Evolutionary conservation across 2,113 vertebrate species (phyloP), one percentile per base, ranked within the genome.

Genomic region (Acrocephalus kingi): DNA sequence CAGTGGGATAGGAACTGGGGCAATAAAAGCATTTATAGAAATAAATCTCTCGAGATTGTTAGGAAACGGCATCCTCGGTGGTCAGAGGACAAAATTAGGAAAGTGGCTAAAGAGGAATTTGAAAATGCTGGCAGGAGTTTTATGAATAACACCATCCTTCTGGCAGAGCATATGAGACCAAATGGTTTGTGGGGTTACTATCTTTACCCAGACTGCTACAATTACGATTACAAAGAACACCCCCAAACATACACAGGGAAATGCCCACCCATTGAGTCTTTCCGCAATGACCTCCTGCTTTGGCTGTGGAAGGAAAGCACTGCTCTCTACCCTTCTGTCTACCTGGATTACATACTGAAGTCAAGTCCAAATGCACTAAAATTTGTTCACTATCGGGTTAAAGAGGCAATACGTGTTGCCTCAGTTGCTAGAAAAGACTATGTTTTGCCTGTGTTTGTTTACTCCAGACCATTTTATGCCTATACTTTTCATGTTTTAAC

Each of bases 1-100:
- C 98, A 99, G 71, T 99, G 99, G 99, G 98, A 99, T 7, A 97
- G 99, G 87, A 99, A 99, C 89, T 99, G 99, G 99, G 99, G 98
- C 24, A 97, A 94, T 45, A 99, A 99, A 96, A 96, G 97, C 62
- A 98, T 99, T 89, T 99, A 99, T 80, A 98, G 98, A 85, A 98
- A 98, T 72, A 98, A 98, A 62, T 99, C 98, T 31, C 98, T 98
- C 23, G 98, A 98, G 62, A 98, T 99, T 69, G 98, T 99, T 43
- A 98, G 97, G 91, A 97, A 94, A 46, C 94, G 71, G 16, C 98
- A 99, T 82, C 99, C 99, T n/a, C 87, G 96, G 31, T 99, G 99
- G 99, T 97, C 99, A 21, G 98, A 98, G 78, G 97, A 95, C 31
- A 98, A 98, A 90, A 96, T 99, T 33, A 98, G 97, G 81, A 98